Evolutionary conservation across 2,113 vertebrate genomes (phyloP).

Genomic region (Platysteira castanea): DNA sequence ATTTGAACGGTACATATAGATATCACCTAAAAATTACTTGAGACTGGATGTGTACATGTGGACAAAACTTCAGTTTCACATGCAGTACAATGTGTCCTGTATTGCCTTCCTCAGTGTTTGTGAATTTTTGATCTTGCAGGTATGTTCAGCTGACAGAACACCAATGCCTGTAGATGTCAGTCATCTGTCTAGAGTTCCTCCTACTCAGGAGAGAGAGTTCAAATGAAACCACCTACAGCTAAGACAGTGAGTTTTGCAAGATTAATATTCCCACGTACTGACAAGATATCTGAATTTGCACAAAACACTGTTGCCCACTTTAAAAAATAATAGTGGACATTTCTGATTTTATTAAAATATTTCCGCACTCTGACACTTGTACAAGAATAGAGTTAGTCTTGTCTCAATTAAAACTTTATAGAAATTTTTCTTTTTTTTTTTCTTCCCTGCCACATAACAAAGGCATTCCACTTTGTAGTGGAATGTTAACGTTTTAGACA

Average conservation of each 20-base stretch:
- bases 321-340: not conserved
- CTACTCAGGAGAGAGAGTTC: not conserved
- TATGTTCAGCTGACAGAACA: not conserved
- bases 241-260: not conserved
- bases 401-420: not conserved
- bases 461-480: not conserved
- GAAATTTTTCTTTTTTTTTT: not conserved
- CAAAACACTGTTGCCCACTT: not conserved
- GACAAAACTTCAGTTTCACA: not conserved
- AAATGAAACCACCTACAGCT: not conserved
- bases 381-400: not conserved
- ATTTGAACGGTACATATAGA: not conserved
- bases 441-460: not conserved
- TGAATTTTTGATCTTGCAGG: not conserved
- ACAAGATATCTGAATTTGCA: not conserved
- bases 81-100: not conserved
- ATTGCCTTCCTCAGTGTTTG: not conserved
- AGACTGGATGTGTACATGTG: not conserved
- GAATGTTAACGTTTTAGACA: not conserved
- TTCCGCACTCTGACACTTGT: not conserved
- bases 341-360: not conserved
- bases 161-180: not conserved
- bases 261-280: not conserved
- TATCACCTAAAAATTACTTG: not conserved
- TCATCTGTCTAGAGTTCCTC: not conserved